Conservation (phyloP, 2,797 vertebrate species). For the Neosalanx taihuensis region DNA sequence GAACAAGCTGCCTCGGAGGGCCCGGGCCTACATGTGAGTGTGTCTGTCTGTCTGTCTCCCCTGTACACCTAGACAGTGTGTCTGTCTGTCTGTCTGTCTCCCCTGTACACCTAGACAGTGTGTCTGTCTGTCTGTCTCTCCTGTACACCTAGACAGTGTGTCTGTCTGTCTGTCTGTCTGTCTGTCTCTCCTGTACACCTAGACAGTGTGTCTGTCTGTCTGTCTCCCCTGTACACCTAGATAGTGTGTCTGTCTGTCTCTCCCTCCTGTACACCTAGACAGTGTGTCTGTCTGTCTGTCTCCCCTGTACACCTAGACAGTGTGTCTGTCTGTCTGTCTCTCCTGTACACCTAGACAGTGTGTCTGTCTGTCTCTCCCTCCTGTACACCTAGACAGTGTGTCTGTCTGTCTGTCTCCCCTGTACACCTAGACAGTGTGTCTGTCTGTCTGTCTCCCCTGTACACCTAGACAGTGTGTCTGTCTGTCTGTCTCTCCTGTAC, state of each 20-base stretch:
- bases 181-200: background rate
- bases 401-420: background rate
- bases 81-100: background rate
- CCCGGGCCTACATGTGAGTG: slow-evolving; percentile 29
- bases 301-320: background rate
- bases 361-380: background rate
- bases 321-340: background rate
- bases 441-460: background rate
- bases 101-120: background rate
- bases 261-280: background rate
- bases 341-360: background rate
- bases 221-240: background rate
- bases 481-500: background rate
- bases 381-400: background rate
- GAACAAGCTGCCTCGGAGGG: slow-evolving; percentile 14
- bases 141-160: background rate
- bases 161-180: too few relatives aligned
- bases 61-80: background rate
- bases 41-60: background rate
- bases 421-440: background rate
- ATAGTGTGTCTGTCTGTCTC: background rate
- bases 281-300: background rate
- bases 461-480: too few relatives aligned
- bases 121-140: background rate
- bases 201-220: background rate